Evolutionary conservation across 2,888 invertebrate genomes (phyloP), one percentile per base, ranked within the genome.

Genomic region (Cremastobaeus sp.): DNA sequence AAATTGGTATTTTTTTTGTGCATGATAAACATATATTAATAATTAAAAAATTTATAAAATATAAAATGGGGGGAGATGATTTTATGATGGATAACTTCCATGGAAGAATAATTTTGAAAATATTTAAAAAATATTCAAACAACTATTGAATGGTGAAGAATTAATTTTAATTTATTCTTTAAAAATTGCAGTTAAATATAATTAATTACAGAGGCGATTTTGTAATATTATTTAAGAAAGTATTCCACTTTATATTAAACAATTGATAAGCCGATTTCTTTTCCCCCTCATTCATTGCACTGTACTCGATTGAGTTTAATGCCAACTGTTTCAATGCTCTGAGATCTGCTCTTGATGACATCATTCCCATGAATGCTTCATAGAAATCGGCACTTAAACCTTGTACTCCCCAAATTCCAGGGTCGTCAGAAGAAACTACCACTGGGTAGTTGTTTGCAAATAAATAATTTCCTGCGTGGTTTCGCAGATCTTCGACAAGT

Each of bases 301-400:
- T 94, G 82, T 92, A 94, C 17, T 88, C 88, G 17, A 95, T 88
- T 0, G 95, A 95, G 83, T 95, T 95, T 0, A 92, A 78, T 0
- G 93, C 94, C 41, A 95, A 87, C 76, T 92, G 91, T 83, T 95
- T 95, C 17, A 96, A 88, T 52, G 94, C 88, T 68, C 91, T 90
- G 52, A 95, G 83, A 77, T 95, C 95, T 0, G 92, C 89, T 14
- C 90, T 88, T 30, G 89, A 89, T 21, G 93, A 92, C 15, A 94
- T 92, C 18, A 95, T 91, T 0, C 92, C 94, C 84, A 95, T 89
- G 79, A 95, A 95, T 0, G 93, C 92, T 32, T 93, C 91, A 83
- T 95, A 95, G 83, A 93, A 94, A 81, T 96, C 95, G 78, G 94
- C 93, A 50, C 93, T 92, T 6, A 95, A 84, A 0, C 92, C 93